These are phyloP conservation scores for Sander lucioperca DNA, from an alignment of 2,113 vertebrate genomes.

Conservation along the genomic window DNA sequence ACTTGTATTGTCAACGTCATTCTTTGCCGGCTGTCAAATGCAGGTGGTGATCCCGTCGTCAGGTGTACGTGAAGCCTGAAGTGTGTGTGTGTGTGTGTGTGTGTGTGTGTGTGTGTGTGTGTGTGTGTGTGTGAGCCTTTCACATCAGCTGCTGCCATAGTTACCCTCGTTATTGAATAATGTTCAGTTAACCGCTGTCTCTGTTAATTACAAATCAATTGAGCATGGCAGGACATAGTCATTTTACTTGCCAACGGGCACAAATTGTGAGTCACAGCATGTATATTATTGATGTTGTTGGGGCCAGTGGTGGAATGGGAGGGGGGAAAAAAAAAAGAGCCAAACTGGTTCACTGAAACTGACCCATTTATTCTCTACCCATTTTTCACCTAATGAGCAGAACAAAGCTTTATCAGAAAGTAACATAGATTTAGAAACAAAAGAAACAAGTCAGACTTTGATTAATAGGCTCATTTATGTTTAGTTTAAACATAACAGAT, in stretches of 20 bases:
- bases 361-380: not conserved
- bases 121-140: not conserved
- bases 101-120: no score
- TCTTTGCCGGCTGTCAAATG: slow-evolving; percentile 55
- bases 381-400: not conserved
- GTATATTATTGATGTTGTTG: slow-evolving; percentile 57
- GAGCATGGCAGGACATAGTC: slow-evolving; percentile 32
- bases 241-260: slow-evolving; percentile 38
- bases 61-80: slow-evolving; percentile 71
- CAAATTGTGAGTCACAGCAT: slow-evolving; percentile 30
- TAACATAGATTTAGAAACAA: no score
- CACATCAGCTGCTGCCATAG: slow-evolving; percentile 58
- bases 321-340: not conserved
- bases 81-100: slow-evolving; percentile 1
- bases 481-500: not conserved
- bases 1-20: slow-evolving; percentile 30
- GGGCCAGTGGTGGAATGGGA: not conserved
- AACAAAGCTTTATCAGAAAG: not conserved
- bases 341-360: slow-evolving; percentile 33
- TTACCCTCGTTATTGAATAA: slow-evolving; percentile 37
- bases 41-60: slow-evolving; percentile 66
- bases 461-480: not conserved
- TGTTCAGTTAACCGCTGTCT: slow-evolving; percentile 43
- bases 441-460: not conserved
- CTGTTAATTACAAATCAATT: slow-evolving; percentile 53